A percentile compares a stretch with the other conserved stretches of the same genome.
phyloP scores from a whole-genome alignment of 2,888 invertebrate species.

The Volucella zonaria region DNA sequence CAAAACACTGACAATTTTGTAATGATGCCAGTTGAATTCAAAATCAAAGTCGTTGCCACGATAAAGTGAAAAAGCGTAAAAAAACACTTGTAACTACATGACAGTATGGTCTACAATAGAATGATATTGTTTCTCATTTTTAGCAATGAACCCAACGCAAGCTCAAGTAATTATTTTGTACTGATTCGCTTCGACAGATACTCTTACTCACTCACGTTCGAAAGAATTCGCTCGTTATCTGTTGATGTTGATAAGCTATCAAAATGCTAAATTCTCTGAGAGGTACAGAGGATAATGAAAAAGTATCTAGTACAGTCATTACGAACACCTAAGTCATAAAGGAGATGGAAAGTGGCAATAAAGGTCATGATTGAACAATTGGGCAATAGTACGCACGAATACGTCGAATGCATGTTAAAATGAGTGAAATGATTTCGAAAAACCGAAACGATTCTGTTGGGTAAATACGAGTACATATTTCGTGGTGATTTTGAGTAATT shows the following conservation, averaged over 20 bases:
- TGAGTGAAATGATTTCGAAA: too few species aligned
- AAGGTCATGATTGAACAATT: too few species aligned
- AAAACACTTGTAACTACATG: slow-evolving; percentile 33
- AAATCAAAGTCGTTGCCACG: slow-evolving; percentile 12
- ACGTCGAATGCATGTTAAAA: slow-evolving; percentile 7
- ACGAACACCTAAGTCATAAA: too few species aligned
- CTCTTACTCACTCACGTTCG: slow-evolving; percentile 24
- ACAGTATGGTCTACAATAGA: background rate
- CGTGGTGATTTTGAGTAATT: background rate
- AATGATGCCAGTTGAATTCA: slow-evolving; percentile 17
- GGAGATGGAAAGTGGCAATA: too few species aligned
- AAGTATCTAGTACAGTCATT: background rate
- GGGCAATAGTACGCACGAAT: background rate
- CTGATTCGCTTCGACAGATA: slow-evolving; percentile 46
- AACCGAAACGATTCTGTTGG: background rate
- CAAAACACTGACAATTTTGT: background rate
- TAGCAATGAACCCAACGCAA: slow-evolving; percentile 31
- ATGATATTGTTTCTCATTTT: slow-evolving; percentile 17
- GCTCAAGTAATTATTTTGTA: slow-evolving; percentile 41
- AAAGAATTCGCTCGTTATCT: slow-evolving; percentile 44
- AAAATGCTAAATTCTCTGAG: slow-evolving; percentile 8
- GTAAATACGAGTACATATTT: background rate
- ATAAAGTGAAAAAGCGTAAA: too few species aligned
- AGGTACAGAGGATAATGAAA: background rate
- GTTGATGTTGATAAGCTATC: slow-evolving; percentile 48